These are phyloP conservation scores for Upupa epops DNA, from an alignment of 2,113 vertebrate species.

Conservation along the genomic window DNA sequence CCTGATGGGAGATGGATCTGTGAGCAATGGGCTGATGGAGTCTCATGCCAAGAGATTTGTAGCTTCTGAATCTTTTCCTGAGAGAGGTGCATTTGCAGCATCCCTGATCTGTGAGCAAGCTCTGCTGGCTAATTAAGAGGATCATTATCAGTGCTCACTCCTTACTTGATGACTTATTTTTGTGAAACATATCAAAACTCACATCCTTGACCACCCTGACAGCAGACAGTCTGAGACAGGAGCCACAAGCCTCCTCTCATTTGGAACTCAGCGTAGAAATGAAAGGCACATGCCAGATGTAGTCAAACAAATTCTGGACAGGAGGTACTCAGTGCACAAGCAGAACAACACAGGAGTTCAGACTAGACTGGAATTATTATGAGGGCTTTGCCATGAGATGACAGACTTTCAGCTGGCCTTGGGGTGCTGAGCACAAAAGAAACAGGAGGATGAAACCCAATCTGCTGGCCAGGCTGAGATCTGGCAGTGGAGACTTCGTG, in stretches of 20 bases:
- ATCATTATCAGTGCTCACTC: not conserved
- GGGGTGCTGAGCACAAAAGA: not conserved
- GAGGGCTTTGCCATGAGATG: not conserved
- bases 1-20: not conserved
- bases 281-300: not conserved
- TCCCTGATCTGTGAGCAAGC: not conserved
- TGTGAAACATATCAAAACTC: not conserved
- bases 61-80: not conserved
- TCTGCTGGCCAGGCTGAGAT: not conserved
- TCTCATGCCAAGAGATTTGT: not conserved
- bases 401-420: not conserved
- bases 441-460: not conserved
- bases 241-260: not conserved
- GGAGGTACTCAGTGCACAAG: not conserved
- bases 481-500: not conserved
- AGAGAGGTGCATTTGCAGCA: not conserved
- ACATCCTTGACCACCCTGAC: not conserved
- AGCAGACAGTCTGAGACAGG: not conserved
- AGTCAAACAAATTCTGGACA: not conserved
- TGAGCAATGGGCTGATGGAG: not conserved
- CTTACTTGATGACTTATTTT: not conserved
- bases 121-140: slow-evolving; percentile 1
- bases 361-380: not conserved
- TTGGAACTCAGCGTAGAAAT: not conserved
- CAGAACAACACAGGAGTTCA: not conserved